phyloP scores from a whole-genome alignment of 2,113 vertebrate genomes.

The Choloepus hoffmanni region DNA sequence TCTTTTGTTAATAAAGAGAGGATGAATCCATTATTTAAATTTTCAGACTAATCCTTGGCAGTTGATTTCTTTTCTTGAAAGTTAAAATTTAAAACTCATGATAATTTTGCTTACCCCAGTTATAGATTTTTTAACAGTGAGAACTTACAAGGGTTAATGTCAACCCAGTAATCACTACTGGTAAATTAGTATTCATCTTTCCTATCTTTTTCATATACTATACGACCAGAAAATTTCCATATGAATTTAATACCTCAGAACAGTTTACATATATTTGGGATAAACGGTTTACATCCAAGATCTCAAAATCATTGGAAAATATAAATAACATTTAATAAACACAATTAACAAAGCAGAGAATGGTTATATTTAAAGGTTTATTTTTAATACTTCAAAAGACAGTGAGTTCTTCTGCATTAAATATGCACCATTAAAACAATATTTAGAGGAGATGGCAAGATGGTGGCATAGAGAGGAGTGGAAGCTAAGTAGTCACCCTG shows the following conservation, averaged over 20 bases:
- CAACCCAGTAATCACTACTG: neutral
- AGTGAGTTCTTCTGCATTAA: neutral
- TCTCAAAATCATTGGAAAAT: neutral
- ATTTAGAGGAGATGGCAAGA: neutral
- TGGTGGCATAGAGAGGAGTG: too few relatives aligned
- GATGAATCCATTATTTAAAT: neutral
- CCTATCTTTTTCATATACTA: neutral
- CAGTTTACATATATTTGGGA: neutral
- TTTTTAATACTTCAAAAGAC: constrained; percentile 12
- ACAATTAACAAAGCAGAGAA: constrained; percentile 33
- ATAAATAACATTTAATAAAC: neutral
- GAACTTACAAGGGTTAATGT: neutral
- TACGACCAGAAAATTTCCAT: neutral
- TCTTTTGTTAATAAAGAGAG: neutral
- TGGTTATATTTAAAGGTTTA: neutral
- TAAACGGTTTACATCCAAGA: neutral
- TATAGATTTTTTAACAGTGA: neutral
- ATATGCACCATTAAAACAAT: neutral
- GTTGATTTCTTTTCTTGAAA: neutral
- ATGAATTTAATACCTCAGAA: neutral
- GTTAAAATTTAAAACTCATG: neutral
- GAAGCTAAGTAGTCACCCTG: too few relatives aligned
- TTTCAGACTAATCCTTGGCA: neutral
- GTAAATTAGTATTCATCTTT: neutral
- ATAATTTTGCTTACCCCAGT: neutral